A percentile compares a stretch with the other conserved stretches of the same genome.
Evolutionary conservation across 2,888 invertebrate genomes (phyloP).

Genomic region (Chorisops tibialis): DNA sequence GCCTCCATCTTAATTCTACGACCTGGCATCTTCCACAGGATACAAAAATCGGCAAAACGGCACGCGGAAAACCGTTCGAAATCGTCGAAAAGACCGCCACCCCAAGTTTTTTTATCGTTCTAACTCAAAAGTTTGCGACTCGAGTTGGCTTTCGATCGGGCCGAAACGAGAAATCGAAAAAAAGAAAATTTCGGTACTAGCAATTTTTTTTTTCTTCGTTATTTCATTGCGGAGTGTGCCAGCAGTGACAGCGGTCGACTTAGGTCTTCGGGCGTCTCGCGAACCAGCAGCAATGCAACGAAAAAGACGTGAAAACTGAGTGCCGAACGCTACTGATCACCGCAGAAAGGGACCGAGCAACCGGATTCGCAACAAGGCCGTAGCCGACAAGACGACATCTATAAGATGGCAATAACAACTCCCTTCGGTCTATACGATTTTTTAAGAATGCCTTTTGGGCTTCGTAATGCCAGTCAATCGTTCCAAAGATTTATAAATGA

Average conservation of each 20-base stretch:
- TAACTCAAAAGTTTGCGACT: conserved; percentile 16
- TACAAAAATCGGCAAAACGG: conserved; percentile 34
- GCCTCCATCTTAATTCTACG: conserved; percentile 41
- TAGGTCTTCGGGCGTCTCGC: conserved; percentile 12
- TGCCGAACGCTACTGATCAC: conserved; percentile 27
- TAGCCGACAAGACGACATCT: background rate
- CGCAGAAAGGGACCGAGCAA: background rate
- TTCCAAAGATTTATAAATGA: too few species aligned
- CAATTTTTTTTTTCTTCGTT: conserved; percentile 11
- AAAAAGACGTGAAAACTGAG: conserved; percentile 17
- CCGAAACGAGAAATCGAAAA: conserved; percentile 1
- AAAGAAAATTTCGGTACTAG: conserved; percentile 8
- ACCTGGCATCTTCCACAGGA: conserved; percentile 41
- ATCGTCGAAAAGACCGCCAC: conserved; percentile 19
- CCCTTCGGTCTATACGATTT: too few species aligned
- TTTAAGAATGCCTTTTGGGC: too few species aligned
- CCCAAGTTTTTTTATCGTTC: conserved; percentile 27
- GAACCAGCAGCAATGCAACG: background rate
- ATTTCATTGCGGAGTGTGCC: conserved; percentile 16
- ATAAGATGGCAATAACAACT: too few species aligned
- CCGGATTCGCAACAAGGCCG: too few species aligned
- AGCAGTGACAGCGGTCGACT: conserved; percentile 9
- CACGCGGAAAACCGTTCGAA: conserved; percentile 30
- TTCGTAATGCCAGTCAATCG: too few species aligned
- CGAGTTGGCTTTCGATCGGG: background rate